Evolutionary conservation across 2,113 vertebrate genomes (phyloP).

Genomic region (Oryzias celebensis): DNA sequence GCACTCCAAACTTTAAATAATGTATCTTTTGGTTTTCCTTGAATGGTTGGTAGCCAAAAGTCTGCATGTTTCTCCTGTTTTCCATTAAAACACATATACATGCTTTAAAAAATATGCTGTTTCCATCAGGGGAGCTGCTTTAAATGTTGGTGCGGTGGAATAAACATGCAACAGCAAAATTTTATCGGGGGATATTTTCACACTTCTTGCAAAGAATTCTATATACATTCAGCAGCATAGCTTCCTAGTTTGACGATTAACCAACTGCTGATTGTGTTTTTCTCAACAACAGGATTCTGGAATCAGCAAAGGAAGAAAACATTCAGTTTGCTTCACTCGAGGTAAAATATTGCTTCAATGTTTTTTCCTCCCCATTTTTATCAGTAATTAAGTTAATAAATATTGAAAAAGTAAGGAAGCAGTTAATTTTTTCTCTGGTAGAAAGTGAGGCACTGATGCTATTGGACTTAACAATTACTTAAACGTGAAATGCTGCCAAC

Average conservation of each 20-base stretch:
- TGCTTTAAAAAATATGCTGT: constrained; percentile 6
- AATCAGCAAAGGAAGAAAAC: constrained; percentile 38
- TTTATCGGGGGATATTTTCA: constrained; percentile 31
- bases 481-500: constrained; percentile 1
- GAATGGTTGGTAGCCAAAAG: constrained; percentile 43
- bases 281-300: constrained; percentile 19
- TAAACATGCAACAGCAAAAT: constrained; percentile 22
- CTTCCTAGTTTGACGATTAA: constrained; percentile 24
- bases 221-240: constrained; percentile 41
- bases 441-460: not conserved
- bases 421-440: not conserved
- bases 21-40: constrained; percentile 42
- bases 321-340: constrained; percentile 30
- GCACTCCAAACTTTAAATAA: constrained; percentile 11
- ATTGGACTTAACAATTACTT: not conserved
- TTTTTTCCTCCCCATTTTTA: no score
- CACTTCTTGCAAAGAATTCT: constrained; percentile 38
- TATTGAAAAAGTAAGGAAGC: no score
- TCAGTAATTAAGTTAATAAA: no score
- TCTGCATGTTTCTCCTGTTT: constrained; percentile 38
- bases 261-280: constrained; percentile 38
- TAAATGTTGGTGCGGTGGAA: constrained; percentile 28
- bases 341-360: constrained; percentile 1
- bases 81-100: constrained; percentile 29
- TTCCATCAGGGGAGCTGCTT: constrained; percentile 41